Evolutionary conservation across 2,113 vertebrate species (phyloP).

Genomic region (Paramormyrops kingsleyae): DNA sequence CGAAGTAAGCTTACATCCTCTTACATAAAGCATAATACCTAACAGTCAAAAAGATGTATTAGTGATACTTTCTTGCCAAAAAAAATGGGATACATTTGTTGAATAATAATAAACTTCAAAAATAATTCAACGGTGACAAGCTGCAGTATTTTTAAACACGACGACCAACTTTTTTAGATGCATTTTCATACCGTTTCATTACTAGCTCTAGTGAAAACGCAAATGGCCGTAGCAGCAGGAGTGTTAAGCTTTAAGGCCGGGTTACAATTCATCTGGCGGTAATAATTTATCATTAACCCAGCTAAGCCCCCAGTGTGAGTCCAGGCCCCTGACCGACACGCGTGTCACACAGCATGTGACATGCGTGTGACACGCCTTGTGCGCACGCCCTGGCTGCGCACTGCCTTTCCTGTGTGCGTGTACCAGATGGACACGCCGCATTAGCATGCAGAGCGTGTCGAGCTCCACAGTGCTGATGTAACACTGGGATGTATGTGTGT

Average conservation of each 20-base stretch:
- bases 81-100: slow-evolving; percentile 19
- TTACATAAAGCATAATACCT: not conserved
- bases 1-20: not conserved
- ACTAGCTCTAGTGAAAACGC: slow-evolving; percentile 30
- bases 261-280: slow-evolving; percentile 31
- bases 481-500: not conserved
- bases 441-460: not conserved
- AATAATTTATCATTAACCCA: slow-evolving; percentile 42
- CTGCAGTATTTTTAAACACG: slow-evolving; percentile 33
- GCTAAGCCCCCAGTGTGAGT: not conserved
- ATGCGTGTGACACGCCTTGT: too few species aligned
- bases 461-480: not conserved
- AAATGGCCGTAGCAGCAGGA: slow-evolving; percentile 42
- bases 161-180: slow-evolving; percentile 53
- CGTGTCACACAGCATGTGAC: not conserved
- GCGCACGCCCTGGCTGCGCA: not conserved
- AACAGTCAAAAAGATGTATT: not conserved
- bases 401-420: not conserved
- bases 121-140: slow-evolving; percentile 35
- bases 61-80: not conserved
- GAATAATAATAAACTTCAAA: slow-evolving; percentile 39
- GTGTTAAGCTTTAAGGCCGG: slow-evolving; percentile 52
- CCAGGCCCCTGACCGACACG: not conserved
- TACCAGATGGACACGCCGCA: not conserved
- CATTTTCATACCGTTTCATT: slow-evolving; percentile 42